Conservation (phyloP, 2,888 invertebrate species). For the Chelonus formosanus region DNA sequence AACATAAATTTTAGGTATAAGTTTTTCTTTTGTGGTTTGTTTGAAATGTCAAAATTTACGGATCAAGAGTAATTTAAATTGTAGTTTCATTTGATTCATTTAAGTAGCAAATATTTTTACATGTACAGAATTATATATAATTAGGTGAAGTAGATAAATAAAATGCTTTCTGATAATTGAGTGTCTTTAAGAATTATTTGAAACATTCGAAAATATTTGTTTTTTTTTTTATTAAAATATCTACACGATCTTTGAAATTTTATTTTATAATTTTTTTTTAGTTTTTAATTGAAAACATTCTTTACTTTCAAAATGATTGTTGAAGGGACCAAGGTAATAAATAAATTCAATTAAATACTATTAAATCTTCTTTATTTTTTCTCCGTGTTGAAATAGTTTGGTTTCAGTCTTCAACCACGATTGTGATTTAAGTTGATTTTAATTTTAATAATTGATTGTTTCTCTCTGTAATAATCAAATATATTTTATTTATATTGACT, state of each 20-base stretch:
- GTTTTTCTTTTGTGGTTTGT: too few relatives aligned
- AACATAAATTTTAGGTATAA: constrained; percentile 5
- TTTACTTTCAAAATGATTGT: too few relatives aligned
- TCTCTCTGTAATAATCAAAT: constrained; percentile 37
- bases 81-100: constrained; percentile 10
- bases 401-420: constrained; percentile 37
- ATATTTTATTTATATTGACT: constrained; percentile 40
- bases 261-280: neutral
- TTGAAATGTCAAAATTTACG: too few relatives aligned
- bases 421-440: constrained; percentile 26
- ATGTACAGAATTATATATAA: constrained; percentile 59
- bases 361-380: constrained; percentile 34
- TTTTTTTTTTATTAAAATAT: constrained; percentile 18
- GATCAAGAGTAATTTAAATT: neutral
- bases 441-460: constrained; percentile 34
- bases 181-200: neutral
- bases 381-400: constrained; percentile 29
- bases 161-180: constrained; percentile 48
- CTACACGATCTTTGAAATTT: neutral
- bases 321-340: neutral
- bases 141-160: constrained; percentile 56
- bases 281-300: neutral
- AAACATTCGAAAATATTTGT: neutral
- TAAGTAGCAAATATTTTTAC: constrained; percentile 60
- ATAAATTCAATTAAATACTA: neutral